Evolutionary conservation across 1,140 invertebrate species (phyloP), one percentile per base, ranked within the genome.

Genomic region (Papilio polytes): DNA sequence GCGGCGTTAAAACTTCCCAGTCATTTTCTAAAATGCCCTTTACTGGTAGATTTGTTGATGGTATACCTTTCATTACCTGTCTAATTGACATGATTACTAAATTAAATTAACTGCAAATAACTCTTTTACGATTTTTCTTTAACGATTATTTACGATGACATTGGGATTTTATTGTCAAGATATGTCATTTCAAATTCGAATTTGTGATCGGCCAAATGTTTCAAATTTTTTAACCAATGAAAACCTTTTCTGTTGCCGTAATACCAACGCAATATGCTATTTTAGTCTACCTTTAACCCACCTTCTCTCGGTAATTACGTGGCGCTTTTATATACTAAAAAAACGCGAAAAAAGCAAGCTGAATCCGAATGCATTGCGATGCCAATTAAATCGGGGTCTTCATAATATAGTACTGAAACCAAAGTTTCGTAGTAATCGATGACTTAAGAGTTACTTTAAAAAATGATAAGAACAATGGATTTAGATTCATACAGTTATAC

Each of bases 11-110:
- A 0, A 85, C 87, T 22, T 83, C 77, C 78, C 82, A 83, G 53
- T 94, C 89, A 8, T 88, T 83, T 44, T 84, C 73, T 78, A 89
- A 80, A 18, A 91, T 81, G 1, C 91, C 92, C 41, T 90, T 83
- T 3, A 90, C 89, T 13, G 84, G 80, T 20, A 90, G 74, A 15
- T 46, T 26, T 1, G 88, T 85, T 9, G 79, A 72, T 8, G 87
- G 87, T 8, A 87, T 59, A n/a, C 90, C 89, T 80, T 88, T 90
- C 86, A 90, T 90, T 53, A 83, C 41, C 56, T 85, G 86, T 73
- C 85, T 87, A 15, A 93, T 59, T 3, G 90, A 66, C 91, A 93
- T 92, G 46, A 22, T 53, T 48, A 76, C 10, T 76, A 48, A 76
- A 51, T 22, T 51, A 10, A 73, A 13, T 7, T 44, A 70, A 70